These are phyloP conservation scores for Galagoides demidoff DNA, from an alignment of 2,797 vertebrate genomes.

Conservation along the genomic window DNA sequence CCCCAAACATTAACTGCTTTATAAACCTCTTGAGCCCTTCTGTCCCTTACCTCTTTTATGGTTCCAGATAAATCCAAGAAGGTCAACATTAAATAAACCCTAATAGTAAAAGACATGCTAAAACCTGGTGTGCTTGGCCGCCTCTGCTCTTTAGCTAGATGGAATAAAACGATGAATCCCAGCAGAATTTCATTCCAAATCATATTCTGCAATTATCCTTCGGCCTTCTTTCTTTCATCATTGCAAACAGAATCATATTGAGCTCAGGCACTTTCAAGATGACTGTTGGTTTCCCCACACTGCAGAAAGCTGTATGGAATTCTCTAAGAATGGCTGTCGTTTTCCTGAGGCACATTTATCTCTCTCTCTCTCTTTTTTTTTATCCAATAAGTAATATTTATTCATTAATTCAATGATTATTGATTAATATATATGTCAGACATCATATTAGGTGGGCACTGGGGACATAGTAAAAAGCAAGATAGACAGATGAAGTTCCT, in stretches of 20 bases:
- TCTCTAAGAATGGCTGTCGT: neutral
- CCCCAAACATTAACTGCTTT: neutral
- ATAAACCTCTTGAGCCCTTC: neutral
- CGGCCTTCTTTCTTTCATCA: constrained; percentile 30
- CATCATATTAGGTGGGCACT: too few species aligned
- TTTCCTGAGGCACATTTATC: neutral
- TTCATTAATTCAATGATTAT: neutral
- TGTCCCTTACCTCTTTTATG: neutral
- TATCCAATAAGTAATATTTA: neutral
- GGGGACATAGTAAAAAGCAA: neutral
- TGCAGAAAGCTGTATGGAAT: neutral
- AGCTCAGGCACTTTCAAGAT: neutral
- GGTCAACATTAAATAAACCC: neutral
- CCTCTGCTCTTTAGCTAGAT: neutral
- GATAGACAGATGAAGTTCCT: neutral
- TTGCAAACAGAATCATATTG: neutral
- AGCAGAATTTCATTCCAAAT: neutral
- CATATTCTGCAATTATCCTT: neutral
- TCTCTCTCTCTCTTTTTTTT: too few species aligned
- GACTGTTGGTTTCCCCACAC: neutral
- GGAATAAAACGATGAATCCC: neutral
- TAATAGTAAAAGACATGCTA: neutral
- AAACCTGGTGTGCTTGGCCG: neutral
- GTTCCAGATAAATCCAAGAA: constrained; percentile 9
- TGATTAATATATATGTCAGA: too few species aligned